phyloP scores from a whole-genome alignment of 2,113 vertebrate genomes.

The Microcebus lehilahytsara region DNA sequence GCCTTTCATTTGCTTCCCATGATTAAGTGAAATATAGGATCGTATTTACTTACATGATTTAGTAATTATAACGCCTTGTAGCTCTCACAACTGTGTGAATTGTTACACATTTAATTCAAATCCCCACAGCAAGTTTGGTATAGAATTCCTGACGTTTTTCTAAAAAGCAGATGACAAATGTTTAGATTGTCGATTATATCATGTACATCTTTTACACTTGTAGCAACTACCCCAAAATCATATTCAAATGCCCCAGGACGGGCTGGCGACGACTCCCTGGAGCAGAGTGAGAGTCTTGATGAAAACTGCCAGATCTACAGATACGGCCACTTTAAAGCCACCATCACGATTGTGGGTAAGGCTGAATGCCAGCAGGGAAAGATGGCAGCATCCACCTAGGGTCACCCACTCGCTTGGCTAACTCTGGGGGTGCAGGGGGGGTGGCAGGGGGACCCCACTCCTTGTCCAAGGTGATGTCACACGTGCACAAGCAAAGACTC shows the following conservation, averaged over 20 bases:
- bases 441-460: neutral
- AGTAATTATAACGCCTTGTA: neutral
- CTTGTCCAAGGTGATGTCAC: neutral
- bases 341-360: slow-evolving; percentile 90
- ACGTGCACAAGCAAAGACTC: fast-evolving
- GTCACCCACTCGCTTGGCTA: neutral
- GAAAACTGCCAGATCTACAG: slow-evolving; percentile 87
- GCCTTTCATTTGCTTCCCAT: neutral
- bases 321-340: slow-evolving; percentile 86
- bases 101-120: neutral
- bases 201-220: neutral
- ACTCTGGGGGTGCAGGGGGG: neutral
- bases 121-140: neutral
- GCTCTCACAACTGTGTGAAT: neutral
- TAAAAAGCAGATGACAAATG: neutral
- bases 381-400: neutral
- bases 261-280: neutral
- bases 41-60: neutral
- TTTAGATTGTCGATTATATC: neutral
- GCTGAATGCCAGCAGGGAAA: fast-evolving
- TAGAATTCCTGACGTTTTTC: neutral
- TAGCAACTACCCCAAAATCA: neutral
- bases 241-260: slow-evolving; percentile 10
- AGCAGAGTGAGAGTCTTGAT: slow-evolving; percentile 43
- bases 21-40: neutral